phyloP scores from a whole-genome alignment of 2,113 vertebrate genomes.

The Limnothrissa miodon region DNA sequence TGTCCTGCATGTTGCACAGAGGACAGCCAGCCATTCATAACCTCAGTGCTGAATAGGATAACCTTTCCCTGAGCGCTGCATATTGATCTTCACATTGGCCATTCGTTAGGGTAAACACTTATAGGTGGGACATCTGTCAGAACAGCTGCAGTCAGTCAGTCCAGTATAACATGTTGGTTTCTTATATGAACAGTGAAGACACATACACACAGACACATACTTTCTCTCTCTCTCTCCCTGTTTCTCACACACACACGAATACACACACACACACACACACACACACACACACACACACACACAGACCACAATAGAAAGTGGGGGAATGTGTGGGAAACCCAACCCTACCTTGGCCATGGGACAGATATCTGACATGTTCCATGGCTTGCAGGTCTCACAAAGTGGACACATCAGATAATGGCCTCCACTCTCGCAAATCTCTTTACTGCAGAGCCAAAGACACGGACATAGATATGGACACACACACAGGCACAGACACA shows the following conservation, averaged over 20 bases:
- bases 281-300: background rate
- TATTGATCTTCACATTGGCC: no score
- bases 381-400: constrained; percentile 71
- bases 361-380: constrained; percentile 80
- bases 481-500: background rate
- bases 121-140: background rate
- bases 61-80: no score
- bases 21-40: background rate
- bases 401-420: constrained; percentile 76
- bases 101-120: no score
- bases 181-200: no score
- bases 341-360: constrained; percentile 75
- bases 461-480: constrained; percentile 4
- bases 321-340: background rate
- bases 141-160: no score
- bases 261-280: background rate
- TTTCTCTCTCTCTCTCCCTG: no score
- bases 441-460: constrained; percentile 62
- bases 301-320: background rate
- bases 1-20: background rate
- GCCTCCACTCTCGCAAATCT: constrained; percentile 69
- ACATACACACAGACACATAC: background rate
- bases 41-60: background rate
- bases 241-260: background rate
- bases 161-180: background rate